Percentiles rank a stretch among this genome's conserved stretches.
Evolutionary conservation across 2,888 invertebrate genomes (phyloP).

Genomic region (Drosophila anomelani): DNA sequence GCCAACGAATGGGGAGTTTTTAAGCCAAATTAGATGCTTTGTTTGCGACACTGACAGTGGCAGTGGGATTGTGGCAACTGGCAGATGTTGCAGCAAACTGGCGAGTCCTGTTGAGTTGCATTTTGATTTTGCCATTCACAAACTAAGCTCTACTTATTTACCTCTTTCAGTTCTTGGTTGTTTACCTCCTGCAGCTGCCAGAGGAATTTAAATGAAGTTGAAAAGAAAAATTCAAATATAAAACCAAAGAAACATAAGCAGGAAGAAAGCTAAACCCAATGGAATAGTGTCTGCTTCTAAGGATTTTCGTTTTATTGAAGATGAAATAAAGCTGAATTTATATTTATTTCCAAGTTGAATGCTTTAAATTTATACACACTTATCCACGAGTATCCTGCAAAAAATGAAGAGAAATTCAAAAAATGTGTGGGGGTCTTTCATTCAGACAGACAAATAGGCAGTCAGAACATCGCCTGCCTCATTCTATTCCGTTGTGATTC

Average conservation of each 20-base stretch:
- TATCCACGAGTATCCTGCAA: not conserved
- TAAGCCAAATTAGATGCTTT: slow-evolving; percentile 64
- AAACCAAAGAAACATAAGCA: slow-evolving; percentile 10
- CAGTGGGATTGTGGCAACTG: slow-evolving; percentile 38
- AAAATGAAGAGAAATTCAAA: slow-evolving; percentile 15
- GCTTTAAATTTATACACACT: not conserved
- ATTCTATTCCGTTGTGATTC: slow-evolving; percentile 20
- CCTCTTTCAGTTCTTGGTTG: slow-evolving; percentile 3
- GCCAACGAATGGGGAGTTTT: slow-evolving; percentile 9
- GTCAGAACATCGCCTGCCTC: slow-evolving; percentile 8
- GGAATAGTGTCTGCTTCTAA: not conserved
- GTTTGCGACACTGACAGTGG: slow-evolving; percentile 53
- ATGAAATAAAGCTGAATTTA: not conserved
- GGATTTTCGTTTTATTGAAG: not conserved
- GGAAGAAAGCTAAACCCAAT: slow-evolving; percentile 9
- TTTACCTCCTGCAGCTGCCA: slow-evolving; percentile 3
- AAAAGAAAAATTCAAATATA: slow-evolving; percentile 8
- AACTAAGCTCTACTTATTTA: slow-evolving; percentile 6
- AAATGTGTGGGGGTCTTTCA: slow-evolving; percentile 1
- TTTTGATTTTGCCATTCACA: slow-evolving; percentile 28
- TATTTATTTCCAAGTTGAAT: not conserved
- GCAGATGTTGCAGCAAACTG: slow-evolving; percentile 20
- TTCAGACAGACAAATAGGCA: slow-evolving; percentile 27
- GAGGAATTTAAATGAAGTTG: slow-evolving; percentile 27
- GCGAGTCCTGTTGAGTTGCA: slow-evolving; percentile 21